phyloP scores from a whole-genome alignment of 2,113 vertebrate species.

The Microcebus griseorufus region DNA sequence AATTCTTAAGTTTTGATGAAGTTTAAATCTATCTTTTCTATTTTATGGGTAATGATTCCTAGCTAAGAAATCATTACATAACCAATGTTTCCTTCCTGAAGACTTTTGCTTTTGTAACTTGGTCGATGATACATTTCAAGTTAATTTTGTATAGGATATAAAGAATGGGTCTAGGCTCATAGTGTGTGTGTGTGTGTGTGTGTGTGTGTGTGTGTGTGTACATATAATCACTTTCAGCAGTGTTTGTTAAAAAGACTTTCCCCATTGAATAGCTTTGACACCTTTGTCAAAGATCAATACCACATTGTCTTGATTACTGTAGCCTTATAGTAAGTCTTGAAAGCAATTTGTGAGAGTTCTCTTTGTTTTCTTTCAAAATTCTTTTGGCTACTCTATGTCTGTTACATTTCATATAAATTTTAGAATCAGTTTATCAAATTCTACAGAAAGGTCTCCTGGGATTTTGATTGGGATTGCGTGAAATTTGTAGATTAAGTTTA shows the following conservation, averaged over 20 bases:
- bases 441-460: background rate
- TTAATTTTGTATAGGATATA: background rate
- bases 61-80: constrained; percentile 12
- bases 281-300: background rate
- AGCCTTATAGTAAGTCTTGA: background rate
- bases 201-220: background rate
- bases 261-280: background rate
- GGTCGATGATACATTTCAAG: background rate
- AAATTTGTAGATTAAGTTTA: constrained; percentile 7
- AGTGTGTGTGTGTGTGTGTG: background rate
- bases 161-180: background rate
- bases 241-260: background rate
- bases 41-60: background rate
- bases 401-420: background rate
- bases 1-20: constrained; percentile 9
- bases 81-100: background rate
- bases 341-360: background rate
- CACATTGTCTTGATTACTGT: background rate
- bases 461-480: background rate
- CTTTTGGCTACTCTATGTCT: background rate
- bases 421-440: background rate
- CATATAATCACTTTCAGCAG: background rate
- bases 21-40: background rate
- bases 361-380: background rate
- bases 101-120: background rate